These are phyloP conservation scores for Apotomis capreana DNA, from an alignment of 2,888 invertebrate genomes.

Conservation along the genomic window DNA sequence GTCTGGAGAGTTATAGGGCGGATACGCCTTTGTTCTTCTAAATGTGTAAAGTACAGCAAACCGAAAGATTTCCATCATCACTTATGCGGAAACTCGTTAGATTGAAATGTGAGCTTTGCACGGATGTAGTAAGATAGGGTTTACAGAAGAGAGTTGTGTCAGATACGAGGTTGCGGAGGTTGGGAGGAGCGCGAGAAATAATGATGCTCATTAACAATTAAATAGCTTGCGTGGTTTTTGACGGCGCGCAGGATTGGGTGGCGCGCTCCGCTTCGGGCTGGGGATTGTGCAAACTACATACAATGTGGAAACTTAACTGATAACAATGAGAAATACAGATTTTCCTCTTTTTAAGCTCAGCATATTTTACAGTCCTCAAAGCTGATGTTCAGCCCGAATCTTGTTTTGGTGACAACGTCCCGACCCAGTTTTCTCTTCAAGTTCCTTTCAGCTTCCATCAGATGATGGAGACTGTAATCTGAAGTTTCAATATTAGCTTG, in stretches of 20 bases:
- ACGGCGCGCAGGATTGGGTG: constrained; percentile 8
- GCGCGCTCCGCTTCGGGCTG: constrained; percentile 23
- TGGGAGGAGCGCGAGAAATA: constrained; percentile 50
- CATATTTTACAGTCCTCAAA: too few relatives aligned
- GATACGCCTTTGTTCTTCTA: background rate
- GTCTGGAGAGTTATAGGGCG: background rate
- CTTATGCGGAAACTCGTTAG: background rate
- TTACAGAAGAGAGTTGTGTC: background rate
- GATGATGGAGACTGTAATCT: too few relatives aligned
- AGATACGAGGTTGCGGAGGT: constrained; percentile 8
- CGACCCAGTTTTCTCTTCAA: too few relatives aligned
- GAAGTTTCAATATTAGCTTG: too few relatives aligned
- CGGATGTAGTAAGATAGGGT: background rate
- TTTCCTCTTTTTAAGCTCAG: too few relatives aligned
- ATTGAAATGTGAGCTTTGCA: background rate
- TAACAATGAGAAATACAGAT: too few relatives aligned
- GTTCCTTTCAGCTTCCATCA: too few relatives aligned
- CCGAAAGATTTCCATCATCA: background rate
- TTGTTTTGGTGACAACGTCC: too few relatives aligned
- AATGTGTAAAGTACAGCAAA: background rate
- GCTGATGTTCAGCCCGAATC: too few relatives aligned
- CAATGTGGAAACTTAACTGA: too few relatives aligned
- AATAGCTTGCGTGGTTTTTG: constrained; percentile 40
- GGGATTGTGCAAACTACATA: background rate
- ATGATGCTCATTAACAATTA: constrained; percentile 64